These are phyloP conservation scores for Parauchenoglanis ngamensis DNA, from an alignment of 2,797 vertebrate species.

Conservation along the genomic window DNA sequence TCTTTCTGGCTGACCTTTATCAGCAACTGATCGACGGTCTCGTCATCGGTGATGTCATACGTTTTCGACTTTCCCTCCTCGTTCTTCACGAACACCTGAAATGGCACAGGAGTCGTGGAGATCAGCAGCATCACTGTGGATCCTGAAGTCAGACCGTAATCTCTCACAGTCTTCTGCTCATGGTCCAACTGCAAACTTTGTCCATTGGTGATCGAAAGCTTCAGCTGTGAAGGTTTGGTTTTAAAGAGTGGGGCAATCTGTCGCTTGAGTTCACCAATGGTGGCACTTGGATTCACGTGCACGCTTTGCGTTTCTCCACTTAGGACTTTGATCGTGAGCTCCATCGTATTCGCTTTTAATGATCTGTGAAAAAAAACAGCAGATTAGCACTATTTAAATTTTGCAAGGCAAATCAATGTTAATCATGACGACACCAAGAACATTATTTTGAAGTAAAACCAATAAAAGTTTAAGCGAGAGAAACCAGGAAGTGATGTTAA, in stretches of 20 bases:
- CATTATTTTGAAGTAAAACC: neutral
- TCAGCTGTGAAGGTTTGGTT: conserved; percentile 11
- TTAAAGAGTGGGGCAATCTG: neutral
- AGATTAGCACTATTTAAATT: neutral
- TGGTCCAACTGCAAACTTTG: conserved; percentile 52
- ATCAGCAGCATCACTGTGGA: conserved; percentile 31
- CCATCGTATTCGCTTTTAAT: neutral
- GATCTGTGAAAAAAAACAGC: neutral
- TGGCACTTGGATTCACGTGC: neutral
- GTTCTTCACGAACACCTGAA: conserved; percentile 35
- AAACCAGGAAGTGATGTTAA: neutral
- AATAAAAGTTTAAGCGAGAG: neutral
- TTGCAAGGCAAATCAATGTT: neutral
- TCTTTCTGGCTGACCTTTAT: conserved; percentile 55
- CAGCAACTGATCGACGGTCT: conserved; percentile 67
- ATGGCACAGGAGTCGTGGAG: neutral
- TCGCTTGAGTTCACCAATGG: neutral
- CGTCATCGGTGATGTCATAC: conserved; percentile 56
- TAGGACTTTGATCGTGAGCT: conserved; percentile 9
- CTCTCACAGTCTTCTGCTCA: conserved; percentile 6
- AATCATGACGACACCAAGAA: neutral
- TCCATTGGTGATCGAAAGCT: conserved; percentile 58
- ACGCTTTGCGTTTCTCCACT: neutral
- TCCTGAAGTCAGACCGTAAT: conserved; percentile 18
- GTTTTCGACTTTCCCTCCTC: conserved; percentile 48